Conservation (phyloP, 2,113 vertebrate species). For the Onychostoma macrolepis region DNA sequence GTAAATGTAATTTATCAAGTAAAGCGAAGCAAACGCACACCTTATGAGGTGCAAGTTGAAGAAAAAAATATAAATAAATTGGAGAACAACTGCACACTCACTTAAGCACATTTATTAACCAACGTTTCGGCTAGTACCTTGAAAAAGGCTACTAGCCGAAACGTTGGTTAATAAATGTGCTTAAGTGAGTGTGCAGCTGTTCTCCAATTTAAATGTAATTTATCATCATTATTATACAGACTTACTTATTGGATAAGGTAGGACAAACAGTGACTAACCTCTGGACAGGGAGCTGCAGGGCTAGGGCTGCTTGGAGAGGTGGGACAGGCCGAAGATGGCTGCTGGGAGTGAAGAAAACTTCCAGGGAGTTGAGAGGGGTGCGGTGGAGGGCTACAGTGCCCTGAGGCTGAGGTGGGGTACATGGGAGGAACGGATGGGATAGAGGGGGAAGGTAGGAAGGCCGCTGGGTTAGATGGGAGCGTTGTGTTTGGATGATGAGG, state of each 20-base stretch:
- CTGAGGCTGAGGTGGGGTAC: slow-evolving; percentile 72
- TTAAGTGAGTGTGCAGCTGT: no score
- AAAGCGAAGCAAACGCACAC: no score
- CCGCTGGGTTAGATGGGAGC: slow-evolving; percentile 61
- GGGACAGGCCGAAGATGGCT: slow-evolving; percentile 69
- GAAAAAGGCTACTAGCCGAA: no score
- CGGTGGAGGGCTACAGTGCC: slow-evolving; percentile 78
- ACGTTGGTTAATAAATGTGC: no score
- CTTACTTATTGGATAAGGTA: neutral
- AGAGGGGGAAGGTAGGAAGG: slow-evolving; percentile 62
- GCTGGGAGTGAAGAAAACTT: slow-evolving; percentile 84
- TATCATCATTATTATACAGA: neutral
- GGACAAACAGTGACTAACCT: slow-evolving; percentile 76
- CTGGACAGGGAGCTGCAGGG: slow-evolving; percentile 82
- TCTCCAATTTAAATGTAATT: neutral
- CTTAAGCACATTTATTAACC: no score
- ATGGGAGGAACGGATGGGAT: slow-evolving; percentile 67
- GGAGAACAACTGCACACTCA: no score
- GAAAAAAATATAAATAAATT: no score
- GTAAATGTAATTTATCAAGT: neutral
- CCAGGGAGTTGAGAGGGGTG: slow-evolving; percentile 80
- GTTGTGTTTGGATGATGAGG: slow-evolving; percentile 66
- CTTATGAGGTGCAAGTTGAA: no score
- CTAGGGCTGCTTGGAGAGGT: slow-evolving; percentile 73
- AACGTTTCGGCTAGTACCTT: no score